Percentiles rank a stretch among this genome's conserved stretches.
Evolutionary conservation across 2,113 vertebrate species (phyloP).

Genomic region (Pungitius pungitius): DNA sequence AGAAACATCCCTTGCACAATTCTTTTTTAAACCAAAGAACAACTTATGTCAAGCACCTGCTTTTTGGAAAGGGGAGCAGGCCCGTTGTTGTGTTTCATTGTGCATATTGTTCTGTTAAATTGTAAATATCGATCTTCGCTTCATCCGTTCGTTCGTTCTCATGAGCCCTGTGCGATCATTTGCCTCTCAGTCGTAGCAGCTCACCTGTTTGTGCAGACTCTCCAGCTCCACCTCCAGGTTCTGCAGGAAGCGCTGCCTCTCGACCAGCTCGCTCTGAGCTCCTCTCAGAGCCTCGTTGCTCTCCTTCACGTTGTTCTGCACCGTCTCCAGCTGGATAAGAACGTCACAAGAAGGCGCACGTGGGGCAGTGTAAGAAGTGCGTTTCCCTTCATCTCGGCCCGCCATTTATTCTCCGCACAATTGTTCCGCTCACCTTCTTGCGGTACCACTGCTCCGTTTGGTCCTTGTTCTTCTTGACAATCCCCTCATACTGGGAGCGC

Average conservation of each 20-base stretch:
- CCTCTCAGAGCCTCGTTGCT: conserved; percentile 78
- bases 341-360: background rate
- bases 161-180: background rate
- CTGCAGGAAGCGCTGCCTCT: conserved; percentile 83
- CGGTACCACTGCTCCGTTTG: conserved; percentile 83
- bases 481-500: conserved; percentile 82
- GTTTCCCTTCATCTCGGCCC: background rate
- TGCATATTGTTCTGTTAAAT: background rate
- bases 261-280: conserved; percentile 77
- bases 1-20: background rate
- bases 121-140: background rate
- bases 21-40: background rate
- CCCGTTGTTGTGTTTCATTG: background rate
- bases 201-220: conserved; percentile 83
- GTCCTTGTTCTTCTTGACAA: conserved; percentile 84
- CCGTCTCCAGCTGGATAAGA: conserved; percentile 73
- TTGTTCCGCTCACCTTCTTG: conserved; percentile 77
- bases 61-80: background rate
- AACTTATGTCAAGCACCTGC: background rate
- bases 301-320: conserved; percentile 81
- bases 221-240: conserved; percentile 83
- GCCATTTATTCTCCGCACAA: no score
- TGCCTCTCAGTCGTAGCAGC: background rate
- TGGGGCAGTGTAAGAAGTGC: background rate
- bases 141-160: background rate